phyloP scores from a whole-genome alignment of 2,113 vertebrate species.

The Pelmatolapia mariae region DNA sequence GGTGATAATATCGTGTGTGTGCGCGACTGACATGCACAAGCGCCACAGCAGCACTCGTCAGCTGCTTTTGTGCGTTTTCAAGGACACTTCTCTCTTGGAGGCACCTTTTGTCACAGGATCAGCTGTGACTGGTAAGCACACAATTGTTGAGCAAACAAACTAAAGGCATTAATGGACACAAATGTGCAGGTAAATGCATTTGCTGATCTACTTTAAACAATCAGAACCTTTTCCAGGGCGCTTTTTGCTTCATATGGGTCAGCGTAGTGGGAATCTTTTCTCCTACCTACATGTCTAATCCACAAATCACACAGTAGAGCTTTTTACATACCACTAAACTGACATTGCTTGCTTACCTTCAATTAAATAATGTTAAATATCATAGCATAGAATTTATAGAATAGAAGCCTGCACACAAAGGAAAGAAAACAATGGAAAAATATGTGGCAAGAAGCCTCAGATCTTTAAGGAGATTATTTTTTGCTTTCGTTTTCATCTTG shows the following conservation, averaged over 20 bases:
- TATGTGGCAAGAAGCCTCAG: background rate
- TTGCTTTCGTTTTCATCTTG: background rate
- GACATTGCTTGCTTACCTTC: background rate
- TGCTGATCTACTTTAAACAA: background rate
- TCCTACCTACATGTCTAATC: background rate
- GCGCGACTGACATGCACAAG: background rate
- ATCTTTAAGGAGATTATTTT: background rate
- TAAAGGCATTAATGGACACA: background rate
- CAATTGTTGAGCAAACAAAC: background rate
- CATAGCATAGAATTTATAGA: background rate
- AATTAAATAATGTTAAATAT: background rate
- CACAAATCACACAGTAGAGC: background rate
- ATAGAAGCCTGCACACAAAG: background rate
- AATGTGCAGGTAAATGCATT: background rate
- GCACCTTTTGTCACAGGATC: constrained; percentile 14
- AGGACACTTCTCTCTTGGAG: constrained; percentile 23
- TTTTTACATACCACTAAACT: background rate
- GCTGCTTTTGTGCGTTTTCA: background rate
- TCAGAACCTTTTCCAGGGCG: background rate
- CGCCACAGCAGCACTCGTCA: background rate
- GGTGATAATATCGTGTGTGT: background rate
- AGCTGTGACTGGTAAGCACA: background rate
- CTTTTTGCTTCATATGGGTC: background rate
- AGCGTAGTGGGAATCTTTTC: background rate
- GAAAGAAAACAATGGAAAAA: background rate